Conservation (phyloP, 2,113 vertebrate genomes). For the Hydrochoerus hydrochaeris region DNA sequence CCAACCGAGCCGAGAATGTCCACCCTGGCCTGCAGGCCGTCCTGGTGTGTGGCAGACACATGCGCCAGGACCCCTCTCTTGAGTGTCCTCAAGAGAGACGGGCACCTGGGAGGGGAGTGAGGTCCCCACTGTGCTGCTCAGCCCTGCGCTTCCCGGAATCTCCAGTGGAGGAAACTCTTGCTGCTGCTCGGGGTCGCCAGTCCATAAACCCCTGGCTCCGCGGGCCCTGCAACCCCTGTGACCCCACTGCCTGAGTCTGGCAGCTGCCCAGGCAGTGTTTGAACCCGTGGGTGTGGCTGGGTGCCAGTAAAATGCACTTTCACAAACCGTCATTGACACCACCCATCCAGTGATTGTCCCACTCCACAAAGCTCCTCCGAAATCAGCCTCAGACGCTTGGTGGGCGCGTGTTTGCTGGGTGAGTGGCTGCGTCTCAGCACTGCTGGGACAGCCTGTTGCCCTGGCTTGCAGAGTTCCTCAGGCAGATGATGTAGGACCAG, state of each 20-base stretch:
- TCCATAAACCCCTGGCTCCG: not conserved
- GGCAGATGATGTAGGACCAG: fast-evolving
- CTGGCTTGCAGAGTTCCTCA: not conserved
- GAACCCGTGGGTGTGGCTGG: fast-evolving
- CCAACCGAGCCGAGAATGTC: not conserved
- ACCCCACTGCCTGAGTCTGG: not conserved
- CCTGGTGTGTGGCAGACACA: fast-evolving
- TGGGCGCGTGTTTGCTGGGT: fast-evolving
- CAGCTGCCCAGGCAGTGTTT: fast-evolving
- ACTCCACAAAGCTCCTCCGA: not conserved
- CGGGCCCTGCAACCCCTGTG: not conserved
- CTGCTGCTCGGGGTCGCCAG: fast-evolving
- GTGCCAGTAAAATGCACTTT: not conserved
- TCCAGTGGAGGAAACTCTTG: fast-evolving
- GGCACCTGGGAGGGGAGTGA: fast-evolving
- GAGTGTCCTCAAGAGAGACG: not conserved
- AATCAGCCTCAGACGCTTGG: not conserved
- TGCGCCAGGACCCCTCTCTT: not conserved
- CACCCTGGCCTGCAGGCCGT: not conserved
- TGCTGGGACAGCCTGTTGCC: not conserved
- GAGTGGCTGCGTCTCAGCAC: fast-evolving
- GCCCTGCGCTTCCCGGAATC: fast-evolving
- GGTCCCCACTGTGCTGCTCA: fast-evolving
- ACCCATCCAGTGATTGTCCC: not conserved
- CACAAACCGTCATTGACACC: not conserved